Conservation (phyloP, 2,888 invertebrate genomes). For the Yponomeuta cagnagella region DNA sequence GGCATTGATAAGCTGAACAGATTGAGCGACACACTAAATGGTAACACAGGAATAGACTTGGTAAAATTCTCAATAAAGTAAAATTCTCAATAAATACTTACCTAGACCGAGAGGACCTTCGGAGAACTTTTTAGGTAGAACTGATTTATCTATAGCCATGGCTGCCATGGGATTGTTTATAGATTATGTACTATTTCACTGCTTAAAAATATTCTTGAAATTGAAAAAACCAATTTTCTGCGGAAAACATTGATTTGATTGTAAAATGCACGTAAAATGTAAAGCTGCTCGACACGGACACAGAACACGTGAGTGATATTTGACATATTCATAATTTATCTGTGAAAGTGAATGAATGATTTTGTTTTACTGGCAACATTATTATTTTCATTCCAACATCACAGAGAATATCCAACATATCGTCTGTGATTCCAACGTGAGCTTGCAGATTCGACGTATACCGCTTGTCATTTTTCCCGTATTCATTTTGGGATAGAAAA, state of each 20-base stretch:
- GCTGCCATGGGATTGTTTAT: not conserved
- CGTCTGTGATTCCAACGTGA: slow-evolving; percentile 39
- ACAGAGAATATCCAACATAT: too few relatives aligned
- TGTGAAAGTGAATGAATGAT: not conserved
- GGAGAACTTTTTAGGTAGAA: slow-evolving; percentile 55
- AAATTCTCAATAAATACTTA: slow-evolving; percentile 29
- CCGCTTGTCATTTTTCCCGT: slow-evolving; percentile 26
- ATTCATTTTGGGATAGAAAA: slow-evolving; percentile 13
- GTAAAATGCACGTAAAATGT: not conserved
- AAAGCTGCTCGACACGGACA: not conserved
- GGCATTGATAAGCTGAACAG: too few relatives aligned
- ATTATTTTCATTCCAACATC: not conserved
- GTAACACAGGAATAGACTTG: not conserved
- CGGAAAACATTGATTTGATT: too few relatives aligned
- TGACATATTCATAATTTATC: not conserved
- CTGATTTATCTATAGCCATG: slow-evolving; percentile 37
- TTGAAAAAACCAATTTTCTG: too few relatives aligned
- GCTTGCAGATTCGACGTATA: slow-evolving; percentile 40
- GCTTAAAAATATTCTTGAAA: not conserved
- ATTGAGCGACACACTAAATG: too few relatives aligned
- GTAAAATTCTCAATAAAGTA: slow-evolving; percentile 17
- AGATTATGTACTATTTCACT: not conserved
- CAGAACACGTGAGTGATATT: not conserved
- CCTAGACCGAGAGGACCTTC: slow-evolving; percentile 76
- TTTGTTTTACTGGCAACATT: not conserved